Evolutionary conservation across 2,113 vertebrate species (phyloP).

Genomic region (Corynorhinus townsendii): DNA sequence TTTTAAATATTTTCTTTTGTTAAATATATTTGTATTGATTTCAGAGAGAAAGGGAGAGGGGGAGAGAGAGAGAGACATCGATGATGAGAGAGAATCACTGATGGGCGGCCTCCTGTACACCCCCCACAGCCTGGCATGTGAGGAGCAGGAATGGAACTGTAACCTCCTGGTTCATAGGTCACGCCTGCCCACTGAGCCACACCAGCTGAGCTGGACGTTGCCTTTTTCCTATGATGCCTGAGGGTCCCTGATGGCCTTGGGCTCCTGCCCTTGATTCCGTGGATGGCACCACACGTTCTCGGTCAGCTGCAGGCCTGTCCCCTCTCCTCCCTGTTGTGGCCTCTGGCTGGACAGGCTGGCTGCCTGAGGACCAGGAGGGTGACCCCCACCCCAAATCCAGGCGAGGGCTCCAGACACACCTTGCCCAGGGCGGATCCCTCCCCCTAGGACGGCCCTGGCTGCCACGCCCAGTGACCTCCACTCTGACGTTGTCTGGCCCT

Average conservation of each 20-base stretch:
- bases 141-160: too few species aligned
- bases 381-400: not conserved
- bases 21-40: too few species aligned
- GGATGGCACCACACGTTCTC: not conserved
- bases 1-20: too few species aligned
- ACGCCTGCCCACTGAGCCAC: too few species aligned
- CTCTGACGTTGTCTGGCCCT: not conserved
- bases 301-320: not conserved
- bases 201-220: too few species aligned
- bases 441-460: rapidly evolving
- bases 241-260: not conserved
- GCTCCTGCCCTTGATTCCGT: not conserved
- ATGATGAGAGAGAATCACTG: too few species aligned
- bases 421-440: not conserved
- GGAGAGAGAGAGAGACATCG: too few species aligned
- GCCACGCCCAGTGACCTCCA: not conserved
- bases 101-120: too few species aligned
- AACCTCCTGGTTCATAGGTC: too few species aligned
- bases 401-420: not conserved
- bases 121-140: too few species aligned
- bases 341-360: not conserved
- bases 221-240: not conserved
- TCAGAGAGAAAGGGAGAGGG: too few species aligned
- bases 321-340: not conserved
- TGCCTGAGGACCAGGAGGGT: not conserved